Evolutionary conservation across 1,140 invertebrate genomes (phyloP).

Genomic region (Leptinotarsa lineolata): DNA sequence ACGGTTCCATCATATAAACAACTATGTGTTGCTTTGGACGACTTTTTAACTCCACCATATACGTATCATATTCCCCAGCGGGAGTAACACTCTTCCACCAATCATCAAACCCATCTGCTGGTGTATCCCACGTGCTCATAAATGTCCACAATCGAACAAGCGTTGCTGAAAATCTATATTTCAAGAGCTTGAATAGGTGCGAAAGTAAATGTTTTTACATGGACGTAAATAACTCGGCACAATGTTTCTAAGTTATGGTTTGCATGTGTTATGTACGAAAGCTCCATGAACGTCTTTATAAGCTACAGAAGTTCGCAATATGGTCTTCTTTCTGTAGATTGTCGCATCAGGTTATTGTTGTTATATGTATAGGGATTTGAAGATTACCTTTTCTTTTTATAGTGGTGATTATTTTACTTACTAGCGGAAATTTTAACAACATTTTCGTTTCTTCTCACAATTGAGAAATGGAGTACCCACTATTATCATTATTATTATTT

Average conservation of each 20-base stretch:
- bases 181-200: not conserved
- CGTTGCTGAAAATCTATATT: constrained; percentile 3
- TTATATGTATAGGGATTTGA: too few relatives aligned
- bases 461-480: too few relatives aligned
- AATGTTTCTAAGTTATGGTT: not conserved
- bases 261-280: not conserved
- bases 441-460: too few relatives aligned
- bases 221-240: not conserved
- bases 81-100: too few relatives aligned
- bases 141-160: not conserved
- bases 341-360: not conserved
- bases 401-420: too few relatives aligned
- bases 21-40: too few relatives aligned
- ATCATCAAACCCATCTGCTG: not conserved
- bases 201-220: constrained; percentile 6
- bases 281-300: not conserved
- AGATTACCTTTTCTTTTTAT: too few relatives aligned
- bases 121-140: not conserved
- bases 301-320: not conserved
- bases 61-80: too few relatives aligned
- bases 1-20: too few relatives aligned
- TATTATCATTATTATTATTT: too few relatives aligned
- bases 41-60: too few relatives aligned
- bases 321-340: not conserved
- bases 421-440: too few relatives aligned